Conservation (phyloP, 2,113 vertebrate species). For the Chelonoidis abingdonii region DNA sequence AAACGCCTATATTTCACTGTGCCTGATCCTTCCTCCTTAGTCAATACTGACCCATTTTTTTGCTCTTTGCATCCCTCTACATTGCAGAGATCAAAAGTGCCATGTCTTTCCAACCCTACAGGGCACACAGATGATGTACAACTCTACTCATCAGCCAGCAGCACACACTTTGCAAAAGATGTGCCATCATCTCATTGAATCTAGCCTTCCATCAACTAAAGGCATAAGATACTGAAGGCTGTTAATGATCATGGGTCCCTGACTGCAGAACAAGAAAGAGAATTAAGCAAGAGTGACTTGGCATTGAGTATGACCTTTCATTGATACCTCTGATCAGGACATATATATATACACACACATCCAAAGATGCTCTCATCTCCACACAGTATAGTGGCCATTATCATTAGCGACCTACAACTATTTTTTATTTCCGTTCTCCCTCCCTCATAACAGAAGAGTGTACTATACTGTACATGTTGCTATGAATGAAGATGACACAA, state of each 20-base stretch:
- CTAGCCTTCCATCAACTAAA: neutral
- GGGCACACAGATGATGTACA: neutral
- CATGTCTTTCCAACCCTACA: neutral
- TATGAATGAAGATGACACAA: too few relatives aligned
- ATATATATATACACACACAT: neutral
- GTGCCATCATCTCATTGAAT: neutral
- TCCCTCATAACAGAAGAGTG: too few relatives aligned
- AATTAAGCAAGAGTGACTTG: neutral
- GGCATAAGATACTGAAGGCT: neutral
- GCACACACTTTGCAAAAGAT: neutral
- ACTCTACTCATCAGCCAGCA: neutral
- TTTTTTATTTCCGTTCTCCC: neutral
- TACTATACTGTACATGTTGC: too few relatives aligned
- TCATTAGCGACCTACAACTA: neutral
- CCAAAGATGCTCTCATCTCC: neutral
- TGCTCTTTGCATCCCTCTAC: neutral
- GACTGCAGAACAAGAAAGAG: neutral
- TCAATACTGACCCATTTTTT: neutral
- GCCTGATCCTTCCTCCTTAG: neutral
- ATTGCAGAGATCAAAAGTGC: neutral
- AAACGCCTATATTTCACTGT: neutral
- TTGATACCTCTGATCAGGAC: neutral
- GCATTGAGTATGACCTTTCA: neutral
- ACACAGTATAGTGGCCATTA: neutral
- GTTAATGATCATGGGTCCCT: neutral